Evolutionary conservation across 2,888 invertebrate genomes (phyloP).

Genomic region (Spodoptera exigua): DNA sequence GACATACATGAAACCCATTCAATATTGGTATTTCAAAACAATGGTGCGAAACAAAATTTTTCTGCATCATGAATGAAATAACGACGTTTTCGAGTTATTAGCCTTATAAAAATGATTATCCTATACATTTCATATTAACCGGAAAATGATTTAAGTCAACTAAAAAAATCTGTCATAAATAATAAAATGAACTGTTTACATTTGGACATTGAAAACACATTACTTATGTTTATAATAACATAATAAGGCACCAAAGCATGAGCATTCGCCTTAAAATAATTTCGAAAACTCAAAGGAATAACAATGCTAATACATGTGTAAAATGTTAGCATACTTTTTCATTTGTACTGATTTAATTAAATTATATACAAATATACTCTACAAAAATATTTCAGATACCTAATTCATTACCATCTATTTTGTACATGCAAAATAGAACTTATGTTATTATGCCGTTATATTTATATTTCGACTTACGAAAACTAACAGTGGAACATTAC

Average conservation of each 20-base stretch:
- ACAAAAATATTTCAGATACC: conserved; percentile 61
- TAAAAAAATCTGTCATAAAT: conserved; percentile 66
- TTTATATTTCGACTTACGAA: conserved; percentile 48
- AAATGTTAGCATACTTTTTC: conserved; percentile 61
- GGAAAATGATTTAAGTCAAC: conserved; percentile 37
- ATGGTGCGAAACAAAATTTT: too few relatives aligned
- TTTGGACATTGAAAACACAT: conserved; percentile 54
- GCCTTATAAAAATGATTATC: conserved; percentile 50
- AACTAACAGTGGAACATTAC: conserved; percentile 44
- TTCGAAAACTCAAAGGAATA: conserved; percentile 46
- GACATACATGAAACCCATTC: conserved; percentile 45
- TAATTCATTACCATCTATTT: conserved; percentile 60
- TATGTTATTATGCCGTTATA: conserved; percentile 58
- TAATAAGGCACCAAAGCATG: conserved; percentile 77
- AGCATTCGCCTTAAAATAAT: conserved; percentile 64
- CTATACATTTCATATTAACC: conserved; percentile 48
- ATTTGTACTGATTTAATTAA: conserved; percentile 76
- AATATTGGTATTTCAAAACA: conserved; percentile 48
- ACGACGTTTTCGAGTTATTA: conserved; percentile 47
- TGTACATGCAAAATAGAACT: conserved; percentile 66
- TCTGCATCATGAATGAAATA: conserved; percentile 37
- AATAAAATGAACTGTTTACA: conserved; percentile 57
- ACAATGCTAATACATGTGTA: conserved; percentile 45
- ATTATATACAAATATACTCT: conserved; percentile 68
- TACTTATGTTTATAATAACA: conserved; percentile 62